Evolutionary conservation across 2,888 invertebrate genomes (phyloP).

Genomic region (Ophion ellenae): DNA sequence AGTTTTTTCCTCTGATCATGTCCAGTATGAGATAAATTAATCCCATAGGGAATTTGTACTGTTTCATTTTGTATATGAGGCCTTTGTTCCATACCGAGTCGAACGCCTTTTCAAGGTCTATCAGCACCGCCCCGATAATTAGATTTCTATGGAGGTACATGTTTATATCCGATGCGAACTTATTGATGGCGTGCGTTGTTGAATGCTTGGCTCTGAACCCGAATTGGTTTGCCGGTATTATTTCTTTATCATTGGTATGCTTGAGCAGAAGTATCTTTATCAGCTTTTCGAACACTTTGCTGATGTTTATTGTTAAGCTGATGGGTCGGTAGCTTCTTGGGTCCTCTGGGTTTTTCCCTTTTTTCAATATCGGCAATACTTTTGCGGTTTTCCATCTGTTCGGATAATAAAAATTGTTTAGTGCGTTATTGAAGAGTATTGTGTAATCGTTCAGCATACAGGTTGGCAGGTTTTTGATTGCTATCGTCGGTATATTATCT

Average conservation of each 20-base stretch:
- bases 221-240: conserved; percentile 2
- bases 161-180: conserved; percentile 1
- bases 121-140: background rate
- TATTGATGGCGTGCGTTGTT: conserved; percentile 11
- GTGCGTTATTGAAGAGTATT: too few relatives aligned
- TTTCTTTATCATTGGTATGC: too few relatives aligned
- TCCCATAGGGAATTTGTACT: conserved; percentile 9
- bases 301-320: too few relatives aligned
- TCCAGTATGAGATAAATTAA: background rate
- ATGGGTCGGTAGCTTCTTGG: too few relatives aligned
- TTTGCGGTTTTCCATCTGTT: too few relatives aligned
- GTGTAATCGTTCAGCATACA: too few relatives aligned
- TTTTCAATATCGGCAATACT: too few relatives aligned
- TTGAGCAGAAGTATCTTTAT: too few relatives aligned
- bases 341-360: too few relatives aligned
- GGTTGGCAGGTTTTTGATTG: background rate
- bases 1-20: conserved; percentile 23
- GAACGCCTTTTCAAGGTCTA: conserved; percentile 31
- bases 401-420: too few relatives aligned
- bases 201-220: conserved; percentile 1
- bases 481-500: background rate
- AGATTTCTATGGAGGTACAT: background rate
- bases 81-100: conserved; percentile 33
- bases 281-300: too few relatives aligned
- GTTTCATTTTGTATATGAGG: conserved; percentile 14